Percentiles rank a stretch among this genome's conserved stretches.
Conservation (phyloP, 2,113 vertebrate species). For the Phodopus roborovskii region DNA sequence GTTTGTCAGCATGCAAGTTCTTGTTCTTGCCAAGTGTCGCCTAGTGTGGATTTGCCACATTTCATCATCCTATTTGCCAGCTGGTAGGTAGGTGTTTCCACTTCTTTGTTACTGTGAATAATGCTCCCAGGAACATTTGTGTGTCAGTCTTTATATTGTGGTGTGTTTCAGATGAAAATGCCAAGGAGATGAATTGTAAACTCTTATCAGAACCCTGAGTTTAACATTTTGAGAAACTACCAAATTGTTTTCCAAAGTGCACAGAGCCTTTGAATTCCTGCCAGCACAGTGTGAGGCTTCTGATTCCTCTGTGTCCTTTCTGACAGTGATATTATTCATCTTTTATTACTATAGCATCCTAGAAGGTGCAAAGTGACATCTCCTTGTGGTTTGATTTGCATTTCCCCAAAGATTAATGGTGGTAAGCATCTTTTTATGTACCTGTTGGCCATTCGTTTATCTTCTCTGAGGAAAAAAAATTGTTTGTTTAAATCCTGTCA, state of each 20-base stretch:
- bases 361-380: background rate
- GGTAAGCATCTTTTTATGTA: background rate
- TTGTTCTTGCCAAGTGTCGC: background rate
- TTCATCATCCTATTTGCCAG: background rate
- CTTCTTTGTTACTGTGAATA: background rate
- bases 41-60: background rate
- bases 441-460: background rate
- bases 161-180: background rate
- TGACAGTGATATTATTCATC: background rate
- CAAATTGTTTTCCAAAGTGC: background rate
- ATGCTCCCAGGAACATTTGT: background rate
- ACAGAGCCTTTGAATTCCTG: background rate
- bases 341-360: background rate
- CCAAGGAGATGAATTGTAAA: background rate
- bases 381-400: background rate
- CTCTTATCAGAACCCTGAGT: background rate
- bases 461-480: background rate
- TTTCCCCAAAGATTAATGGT: background rate
- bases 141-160: background rate
- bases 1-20: background rate
- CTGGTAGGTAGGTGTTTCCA: background rate
- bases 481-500: background rate
- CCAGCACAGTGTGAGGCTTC: background rate
- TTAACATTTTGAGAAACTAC: background rate
- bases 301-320: background rate